Evolutionary conservation across 2,113 vertebrate genomes (phyloP), one percentile per base, ranked within the genome.

Genomic region (Cyanocitta stelleri): DNA sequence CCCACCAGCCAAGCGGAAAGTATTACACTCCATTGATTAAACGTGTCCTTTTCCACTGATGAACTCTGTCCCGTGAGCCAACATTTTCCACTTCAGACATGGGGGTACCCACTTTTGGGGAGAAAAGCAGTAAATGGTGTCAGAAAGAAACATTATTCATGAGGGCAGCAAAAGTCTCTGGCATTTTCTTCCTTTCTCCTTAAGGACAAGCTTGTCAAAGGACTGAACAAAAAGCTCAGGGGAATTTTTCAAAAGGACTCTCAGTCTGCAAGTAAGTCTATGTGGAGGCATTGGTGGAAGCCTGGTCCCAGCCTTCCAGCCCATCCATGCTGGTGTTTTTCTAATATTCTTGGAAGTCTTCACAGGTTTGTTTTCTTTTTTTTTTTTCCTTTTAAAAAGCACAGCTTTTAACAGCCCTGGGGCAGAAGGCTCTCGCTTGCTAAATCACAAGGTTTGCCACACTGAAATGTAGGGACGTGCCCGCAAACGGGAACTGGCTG

Each of bases 401-500:
- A 0, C 26, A 62, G 58, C 41, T 95, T 96, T 91, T 93, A 82
- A 58, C 69, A 94, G 94, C 94, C 92, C 44, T 64, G 24, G 61
- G 94, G 96, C 87, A 92, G 82, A 63, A 95, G 67, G 89, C 83
- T 94, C 94, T 87, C 21, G 52, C 90, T 97, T 95, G 91, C 90
- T 96, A 96, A 96, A 96, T 94, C 94, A 93, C 92, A 89, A 95
- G 73, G 80, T 94, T 97, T 92, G 82, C 91, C 95, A 87, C 90
- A 85, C 37, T 46, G 94, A 95, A 97, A 93, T 94, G 94, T 32
- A 96, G 90, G 87, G 94, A 96, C 96, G 75, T 97, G 97, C 94
- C 96, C 67, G 3, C 84, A 90, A 94, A 93, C 0, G 87, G 93
- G 95, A 97, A 97, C 95, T 97, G 95, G 86, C 97, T 97, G 97